Base-by-base conservation (phyloP, 2,888 invertebrate genomes). In the Amblyjoppa proteus region DNA sequence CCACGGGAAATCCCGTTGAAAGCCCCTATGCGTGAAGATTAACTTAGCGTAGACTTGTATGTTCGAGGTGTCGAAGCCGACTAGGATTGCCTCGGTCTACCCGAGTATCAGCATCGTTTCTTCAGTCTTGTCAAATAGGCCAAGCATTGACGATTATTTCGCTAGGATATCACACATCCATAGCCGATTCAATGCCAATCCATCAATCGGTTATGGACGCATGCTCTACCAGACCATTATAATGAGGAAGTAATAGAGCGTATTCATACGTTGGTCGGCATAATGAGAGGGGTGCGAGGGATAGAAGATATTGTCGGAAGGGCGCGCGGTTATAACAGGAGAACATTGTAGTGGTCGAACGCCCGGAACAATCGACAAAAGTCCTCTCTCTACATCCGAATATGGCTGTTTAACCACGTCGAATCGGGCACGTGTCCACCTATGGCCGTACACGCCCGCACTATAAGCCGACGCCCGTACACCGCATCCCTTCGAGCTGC, bases 291-390 rank as follows among this genome's bases (percentile, higher is more conserved):
- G 13, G 61, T 69, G 58, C 20, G 74, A 56, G 31, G 64, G 41
- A 81, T 16, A 58, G 70, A 20, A 64, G 73, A 81, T 56, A 84
- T 81, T 76, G 82, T 84, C 78, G 85, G 78, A 69, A 73, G 73
- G 83, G 78, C 51, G 64, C 75, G 74, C 51, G 78, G 41, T 53
- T 74, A 64, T 80, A 82, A 81, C 61, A 58, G 74, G 80, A 79
- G 83, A 83, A 74, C 84, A 77, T 84, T 82, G 73, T 68, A 74
- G 58, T 56, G 45, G 38, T 66, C 38, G 56, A 56, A 78, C 56
- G 53, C 74, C 70, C 69, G 45, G 81, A 83, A 88, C 87, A 85
- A 87, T 87, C 73, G 83, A 83, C 86, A 85, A 86, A 86, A 86
- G 83, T 87, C 58, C 73, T 77, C 51, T 77, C 51, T 49, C 11